phyloP scores from a whole-genome alignment of 2,797 vertebrate species.

The Alfaro cultratus region DNA sequence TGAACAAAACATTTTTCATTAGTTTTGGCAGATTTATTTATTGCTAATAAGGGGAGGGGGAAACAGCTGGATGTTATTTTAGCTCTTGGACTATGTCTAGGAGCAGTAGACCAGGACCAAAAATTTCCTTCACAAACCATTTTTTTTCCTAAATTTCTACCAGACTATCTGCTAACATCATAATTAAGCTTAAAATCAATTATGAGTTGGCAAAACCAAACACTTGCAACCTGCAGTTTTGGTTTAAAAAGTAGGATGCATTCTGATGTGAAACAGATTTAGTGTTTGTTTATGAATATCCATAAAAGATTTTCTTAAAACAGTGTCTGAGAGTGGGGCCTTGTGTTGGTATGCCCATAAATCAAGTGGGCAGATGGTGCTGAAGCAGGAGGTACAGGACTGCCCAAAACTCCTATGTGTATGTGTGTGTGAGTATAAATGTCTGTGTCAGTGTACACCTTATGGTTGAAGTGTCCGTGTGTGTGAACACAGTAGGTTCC shows the following conservation, averaged over 20 bases:
- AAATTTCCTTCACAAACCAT: neutral
- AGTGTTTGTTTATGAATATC: neutral
- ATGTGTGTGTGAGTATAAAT: constrained; percentile 18
- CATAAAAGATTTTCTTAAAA: neutral
- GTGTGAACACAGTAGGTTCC: constrained; percentile 56
- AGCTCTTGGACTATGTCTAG: too few species aligned
- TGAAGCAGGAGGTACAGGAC: constrained; percentile 53
- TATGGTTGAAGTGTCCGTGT: neutral
- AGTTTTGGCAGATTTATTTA: too few species aligned
- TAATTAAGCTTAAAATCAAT: neutral
- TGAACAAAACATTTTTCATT: too few species aligned
- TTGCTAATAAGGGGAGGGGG: too few species aligned
- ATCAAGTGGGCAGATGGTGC: constrained; percentile 61
- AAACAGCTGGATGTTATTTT: too few species aligned
- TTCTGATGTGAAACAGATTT: neutral
- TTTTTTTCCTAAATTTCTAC: neutral
- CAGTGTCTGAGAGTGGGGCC: neutral
- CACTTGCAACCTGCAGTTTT: neutral
- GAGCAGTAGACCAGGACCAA: neutral
- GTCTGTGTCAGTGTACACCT: constrained; percentile 6
- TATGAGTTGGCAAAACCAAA: neutral
- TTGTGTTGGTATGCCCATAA: constrained; percentile 24
- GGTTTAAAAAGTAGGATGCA: neutral
- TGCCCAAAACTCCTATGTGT: constrained; percentile 27
- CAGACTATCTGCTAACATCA: neutral